phyloP scores from a whole-genome alignment of 2,888 invertebrate species.

The Neoscelio sp. region DNA sequence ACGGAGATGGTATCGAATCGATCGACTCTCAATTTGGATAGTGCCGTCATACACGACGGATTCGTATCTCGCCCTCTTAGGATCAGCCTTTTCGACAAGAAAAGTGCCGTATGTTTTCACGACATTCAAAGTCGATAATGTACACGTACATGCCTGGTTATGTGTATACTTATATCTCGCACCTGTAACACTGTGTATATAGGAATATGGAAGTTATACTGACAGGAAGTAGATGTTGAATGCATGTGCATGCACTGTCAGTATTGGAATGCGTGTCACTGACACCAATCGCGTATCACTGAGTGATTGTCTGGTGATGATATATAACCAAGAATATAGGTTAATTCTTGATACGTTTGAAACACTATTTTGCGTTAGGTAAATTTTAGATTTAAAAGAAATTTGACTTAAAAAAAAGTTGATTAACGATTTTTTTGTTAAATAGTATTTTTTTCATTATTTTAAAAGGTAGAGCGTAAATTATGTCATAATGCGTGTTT shows the following conservation, averaged over 20 bases:
- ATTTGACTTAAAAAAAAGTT: too few relatives aligned
- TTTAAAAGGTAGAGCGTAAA: too few relatives aligned
- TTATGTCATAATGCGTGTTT: too few relatives aligned
- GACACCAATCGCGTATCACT: background rate
- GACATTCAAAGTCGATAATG: background rate
- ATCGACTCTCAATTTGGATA: slow-evolving; percentile 79
- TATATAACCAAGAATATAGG: too few relatives aligned
- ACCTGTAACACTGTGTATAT: too few relatives aligned
- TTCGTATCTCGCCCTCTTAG: slow-evolving; percentile 18
- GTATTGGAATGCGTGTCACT: slow-evolving; percentile 28
- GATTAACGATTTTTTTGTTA: too few relatives aligned
- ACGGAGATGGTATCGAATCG: slow-evolving; percentile 71
- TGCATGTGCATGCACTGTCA: slow-evolving; percentile 9
- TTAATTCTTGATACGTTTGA: too few relatives aligned
- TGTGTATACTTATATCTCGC: background rate
- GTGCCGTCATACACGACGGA: slow-evolving; percentile 62
- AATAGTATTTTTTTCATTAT: too few relatives aligned
- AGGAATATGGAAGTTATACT: background rate
- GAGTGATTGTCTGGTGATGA: slow-evolving; percentile 8
- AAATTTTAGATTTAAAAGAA: too few relatives aligned
- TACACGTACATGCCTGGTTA: too few relatives aligned
- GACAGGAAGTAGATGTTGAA: background rate
- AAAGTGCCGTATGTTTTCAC: slow-evolving; percentile 19
- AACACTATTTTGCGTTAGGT: too few relatives aligned
- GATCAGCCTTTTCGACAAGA: slow-evolving; percentile 17